Evolutionary conservation across 2,113 vertebrate genomes (phyloP).

Genomic region (Galbula dea): DNA sequence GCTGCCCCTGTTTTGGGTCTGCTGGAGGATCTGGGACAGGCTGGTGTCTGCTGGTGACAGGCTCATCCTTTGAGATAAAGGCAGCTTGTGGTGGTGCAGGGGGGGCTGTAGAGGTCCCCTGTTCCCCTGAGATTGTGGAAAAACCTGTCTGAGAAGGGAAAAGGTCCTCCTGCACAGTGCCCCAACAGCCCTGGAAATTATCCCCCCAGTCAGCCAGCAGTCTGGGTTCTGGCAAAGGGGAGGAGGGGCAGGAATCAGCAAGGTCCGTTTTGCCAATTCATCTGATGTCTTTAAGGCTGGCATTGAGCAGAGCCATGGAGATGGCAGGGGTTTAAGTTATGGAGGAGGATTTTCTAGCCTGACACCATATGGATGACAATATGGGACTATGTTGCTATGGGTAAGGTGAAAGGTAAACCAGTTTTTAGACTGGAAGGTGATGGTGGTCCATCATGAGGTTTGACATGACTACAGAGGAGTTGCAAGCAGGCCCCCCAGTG

Average conservation of each 20-base stretch:
- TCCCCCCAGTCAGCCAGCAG: neutral
- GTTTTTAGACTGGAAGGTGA: neutral
- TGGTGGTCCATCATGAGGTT: neutral
- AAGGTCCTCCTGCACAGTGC: neutral
- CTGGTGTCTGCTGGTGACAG: neutral
- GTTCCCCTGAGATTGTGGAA: neutral
- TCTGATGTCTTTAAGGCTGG: neutral
- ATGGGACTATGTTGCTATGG: neutral
- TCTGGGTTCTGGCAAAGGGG: neutral
- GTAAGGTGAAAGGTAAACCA: neutral
- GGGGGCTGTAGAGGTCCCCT: neutral
- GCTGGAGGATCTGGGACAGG: neutral
- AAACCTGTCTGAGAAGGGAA: neutral
- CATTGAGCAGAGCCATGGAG: neutral
- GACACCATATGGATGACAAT: neutral
- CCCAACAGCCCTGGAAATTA: neutral
- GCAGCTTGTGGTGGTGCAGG: neutral
- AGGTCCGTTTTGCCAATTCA: fast-evolving
- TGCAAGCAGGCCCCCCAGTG: neutral
- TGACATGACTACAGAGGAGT: neutral
- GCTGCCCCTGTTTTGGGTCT: neutral
- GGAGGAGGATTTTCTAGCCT: neutral
- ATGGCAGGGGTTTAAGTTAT: neutral
- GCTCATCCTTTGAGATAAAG: neutral
- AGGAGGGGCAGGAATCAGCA: neutral